Evolutionary conservation across 2,113 vertebrate species (phyloP).

Genomic region (Lamprotornis superbus): DNA sequence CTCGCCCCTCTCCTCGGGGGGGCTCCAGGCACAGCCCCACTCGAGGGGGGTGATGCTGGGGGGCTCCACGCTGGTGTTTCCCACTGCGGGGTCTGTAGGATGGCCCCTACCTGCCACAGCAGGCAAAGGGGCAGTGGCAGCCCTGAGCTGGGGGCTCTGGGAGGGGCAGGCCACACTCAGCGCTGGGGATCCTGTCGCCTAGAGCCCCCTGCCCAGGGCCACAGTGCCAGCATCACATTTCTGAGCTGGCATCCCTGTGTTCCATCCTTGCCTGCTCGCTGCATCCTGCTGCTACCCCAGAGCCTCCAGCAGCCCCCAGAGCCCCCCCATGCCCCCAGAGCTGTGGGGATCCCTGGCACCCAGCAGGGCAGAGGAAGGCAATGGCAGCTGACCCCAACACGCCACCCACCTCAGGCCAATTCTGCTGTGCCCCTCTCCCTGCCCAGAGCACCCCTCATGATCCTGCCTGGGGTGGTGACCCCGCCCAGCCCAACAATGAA

Average conservation of each 20-base stretch:
- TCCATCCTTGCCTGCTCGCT: too few relatives aligned
- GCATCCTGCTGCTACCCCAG: too few relatives aligned
- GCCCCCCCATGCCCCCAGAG: too few relatives aligned
- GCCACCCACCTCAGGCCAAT: background rate
- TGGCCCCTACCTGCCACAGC: background rate
- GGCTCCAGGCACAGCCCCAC: background rate
- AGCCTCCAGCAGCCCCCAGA: background rate
- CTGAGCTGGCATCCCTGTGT: background rate
- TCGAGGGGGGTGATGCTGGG: accelerated
- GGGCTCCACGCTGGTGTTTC: background rate
- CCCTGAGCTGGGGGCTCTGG: background rate
- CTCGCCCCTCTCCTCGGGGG: background rate
- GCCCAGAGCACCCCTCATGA: background rate
- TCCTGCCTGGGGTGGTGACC: accelerated
- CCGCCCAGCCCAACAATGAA: background rate
- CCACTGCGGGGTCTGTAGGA: accelerated
- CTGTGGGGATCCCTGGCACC: background rate
- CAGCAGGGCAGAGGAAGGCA: background rate
- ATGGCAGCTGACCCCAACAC: background rate
- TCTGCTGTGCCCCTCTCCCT: too few relatives aligned
- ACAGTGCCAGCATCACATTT: accelerated
- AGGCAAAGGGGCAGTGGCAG: background rate
- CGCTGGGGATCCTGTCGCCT: accelerated
- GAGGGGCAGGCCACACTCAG: background rate
- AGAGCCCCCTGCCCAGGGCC: background rate